A percentile compares a stretch with the other conserved stretches of the same genome.
phyloP scores from a whole-genome alignment of 1,140 invertebrate genomes.

The Platorchestia sp. region DNA sequence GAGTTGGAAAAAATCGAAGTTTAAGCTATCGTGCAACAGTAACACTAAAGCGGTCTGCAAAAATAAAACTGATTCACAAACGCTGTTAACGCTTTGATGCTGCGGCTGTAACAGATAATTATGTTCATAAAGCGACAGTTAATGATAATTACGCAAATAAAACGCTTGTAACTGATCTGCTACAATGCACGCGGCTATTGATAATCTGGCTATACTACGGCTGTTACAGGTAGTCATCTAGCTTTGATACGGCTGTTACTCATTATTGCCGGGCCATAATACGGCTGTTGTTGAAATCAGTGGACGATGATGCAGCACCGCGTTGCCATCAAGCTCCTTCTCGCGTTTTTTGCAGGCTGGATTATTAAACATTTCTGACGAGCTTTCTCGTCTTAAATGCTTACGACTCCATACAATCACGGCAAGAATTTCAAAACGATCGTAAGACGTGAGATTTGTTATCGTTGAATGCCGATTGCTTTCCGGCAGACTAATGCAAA shows the following conservation, averaged over 20 bases:
- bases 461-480: neutral
- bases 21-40: neutral
- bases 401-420: neutral
- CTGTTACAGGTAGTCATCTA: neutral
- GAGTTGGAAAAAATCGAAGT: neutral
- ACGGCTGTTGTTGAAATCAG: neutral
- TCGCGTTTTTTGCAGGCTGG: neutral
- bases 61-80: neutral
- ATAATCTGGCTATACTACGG: neutral
- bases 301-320: neutral
- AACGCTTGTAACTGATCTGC: neutral
- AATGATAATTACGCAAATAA: neutral
- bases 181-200: too few relatives aligned
- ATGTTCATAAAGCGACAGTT: neutral
- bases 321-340: neutral
- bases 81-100: neutral
- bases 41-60: neutral
- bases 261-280: too few relatives aligned
- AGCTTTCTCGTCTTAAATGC: neutral
- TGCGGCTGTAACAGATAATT: too few relatives aligned
- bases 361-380: neutral
- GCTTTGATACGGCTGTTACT: neutral
- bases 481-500: neutral
- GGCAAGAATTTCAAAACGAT: neutral
- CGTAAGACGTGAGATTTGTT: neutral